Percentiles rank a stretch among this genome's conserved stretches.
Conservation (phyloP, 2,888 invertebrate species). For the Iphiclides podalirius region DNA sequence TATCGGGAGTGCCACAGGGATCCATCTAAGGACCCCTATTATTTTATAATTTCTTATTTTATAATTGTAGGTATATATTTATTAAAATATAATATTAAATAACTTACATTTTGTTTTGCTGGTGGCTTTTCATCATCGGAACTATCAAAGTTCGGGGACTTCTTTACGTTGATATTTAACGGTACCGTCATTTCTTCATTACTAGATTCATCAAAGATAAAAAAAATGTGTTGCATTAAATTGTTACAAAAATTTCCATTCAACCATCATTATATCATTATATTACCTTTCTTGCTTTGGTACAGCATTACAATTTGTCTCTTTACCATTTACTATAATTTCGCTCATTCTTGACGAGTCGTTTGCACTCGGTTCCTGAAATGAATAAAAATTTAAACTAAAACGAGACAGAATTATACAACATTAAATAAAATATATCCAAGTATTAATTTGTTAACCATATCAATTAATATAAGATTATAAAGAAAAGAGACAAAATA, state of each 20-base stretch:
- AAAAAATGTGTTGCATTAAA: slow-evolving; percentile 19
- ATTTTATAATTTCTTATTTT: no score
- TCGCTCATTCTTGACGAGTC: slow-evolving; percentile 83
- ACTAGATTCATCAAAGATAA: slow-evolving; percentile 50
- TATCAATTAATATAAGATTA: no score
- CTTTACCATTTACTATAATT: slow-evolving; percentile 78
- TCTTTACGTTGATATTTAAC: slow-evolving; percentile 48
- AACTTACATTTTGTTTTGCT: slow-evolving; percentile 31
- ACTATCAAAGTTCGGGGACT: slow-evolving; percentile 62
- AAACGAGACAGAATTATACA: slow-evolving; percentile 33
- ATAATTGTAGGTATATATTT: no score
- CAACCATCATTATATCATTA: no score
- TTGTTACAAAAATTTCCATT: neutral
- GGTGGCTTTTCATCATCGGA: slow-evolving; percentile 61
- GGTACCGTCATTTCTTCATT: slow-evolving; percentile 46
- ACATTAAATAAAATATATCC: neutral
- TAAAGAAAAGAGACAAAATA: no score
- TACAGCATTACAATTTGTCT: slow-evolving; percentile 40
- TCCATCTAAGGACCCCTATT: no score
- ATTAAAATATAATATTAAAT: no score
- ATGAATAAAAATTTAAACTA: slow-evolving; percentile 33
- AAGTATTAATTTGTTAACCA: no score
- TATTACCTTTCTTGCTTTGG: slow-evolving; percentile 28
- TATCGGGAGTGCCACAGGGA: no score
- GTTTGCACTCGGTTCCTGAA: slow-evolving; percentile 82